A percentile compares a stretch with the other conserved stretches of the same genome.
Conservation (phyloP, 92 coral and sea anemone genomes). For the Siderastrea radians region DNA sequence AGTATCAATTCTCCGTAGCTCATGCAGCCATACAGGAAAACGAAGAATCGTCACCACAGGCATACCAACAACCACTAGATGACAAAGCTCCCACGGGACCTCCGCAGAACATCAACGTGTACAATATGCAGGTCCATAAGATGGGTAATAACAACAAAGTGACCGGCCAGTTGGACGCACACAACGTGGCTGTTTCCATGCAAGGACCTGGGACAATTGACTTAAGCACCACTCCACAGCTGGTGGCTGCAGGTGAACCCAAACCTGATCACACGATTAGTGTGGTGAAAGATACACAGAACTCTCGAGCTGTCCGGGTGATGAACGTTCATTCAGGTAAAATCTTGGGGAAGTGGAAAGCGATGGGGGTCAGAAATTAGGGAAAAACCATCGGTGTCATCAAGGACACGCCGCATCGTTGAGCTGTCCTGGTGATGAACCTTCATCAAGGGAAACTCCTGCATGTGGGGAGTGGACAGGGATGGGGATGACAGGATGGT, state of each 20-base stretch:
- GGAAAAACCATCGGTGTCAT: too few species aligned
- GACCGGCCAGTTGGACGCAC: background rate
- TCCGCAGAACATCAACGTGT: constrained; percentile 16
- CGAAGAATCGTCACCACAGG: background rate
- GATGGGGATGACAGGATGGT: too few species aligned
- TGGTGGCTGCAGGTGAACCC: background rate
- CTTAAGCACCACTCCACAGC: background rate
- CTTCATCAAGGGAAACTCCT: too few species aligned
- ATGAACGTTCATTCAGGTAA: constrained; percentile 33
- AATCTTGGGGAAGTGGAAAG: background rate
- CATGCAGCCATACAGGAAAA: background rate
- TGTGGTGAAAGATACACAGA: constrained; percentile 7
- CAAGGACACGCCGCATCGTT: too few species aligned
- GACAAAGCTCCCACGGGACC: background rate
- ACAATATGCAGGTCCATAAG: constrained; percentile 9
- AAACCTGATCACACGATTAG: constrained; percentile 27
- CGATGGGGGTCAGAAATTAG: too few species aligned
- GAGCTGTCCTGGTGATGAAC: too few species aligned
- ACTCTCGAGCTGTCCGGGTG: background rate
- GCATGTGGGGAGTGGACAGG: too few species aligned
- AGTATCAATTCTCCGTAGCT: background rate
- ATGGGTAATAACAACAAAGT: constrained; percentile 10
- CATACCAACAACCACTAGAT: background rate
- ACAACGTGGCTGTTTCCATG: constrained; percentile 28
- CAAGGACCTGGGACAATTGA: constrained; percentile 33